Evolutionary conservation across 2,888 invertebrate genomes (phyloP), one percentile per base, ranked within the genome.

Genomic region (Ecliptopera silaceata): DNA sequence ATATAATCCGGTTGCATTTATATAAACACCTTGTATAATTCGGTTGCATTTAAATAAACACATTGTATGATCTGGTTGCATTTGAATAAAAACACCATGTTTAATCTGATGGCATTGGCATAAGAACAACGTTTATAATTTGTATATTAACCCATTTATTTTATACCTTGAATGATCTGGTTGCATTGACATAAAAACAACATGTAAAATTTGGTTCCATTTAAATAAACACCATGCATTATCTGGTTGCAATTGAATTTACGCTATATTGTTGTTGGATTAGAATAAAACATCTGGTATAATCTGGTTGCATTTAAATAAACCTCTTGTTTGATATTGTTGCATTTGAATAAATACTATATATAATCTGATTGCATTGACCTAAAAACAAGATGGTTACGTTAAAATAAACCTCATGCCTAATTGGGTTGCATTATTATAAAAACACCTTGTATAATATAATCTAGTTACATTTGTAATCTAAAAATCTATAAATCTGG

Each of bases 201-300:
- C 29, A 8, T 29, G 29, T 29, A 32, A 4, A 12, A 32, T 32
- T 12, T 12, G n/a, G n/a, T 31, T 8, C 5, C 31, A 22, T 22
- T 22, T 22, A 10, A 45, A n/a, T 32, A 42, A 50, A 42, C 50
- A 43, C n/a, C 34, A 13, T 50, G 13, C 34, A 50, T 32, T 12
- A 12, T 36, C 8, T 36, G 15, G 36, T 15, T 36, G 36, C 15
- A 34, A 15, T 15, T 15, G 8, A 8, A 34, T 1, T 1, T 26
- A 22, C 22, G 4, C 8, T 26, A 26, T 26, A 26, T 6, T 4
- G 1, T 36, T 2, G 36, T 13, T 34, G 36, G 8, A 36, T 36
- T 15, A 8, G 10, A 15, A 36, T 10, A 22, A 18, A 36, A 34
- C 34, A 34, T 8, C 34, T 2, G 12, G 34, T 34, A 34, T 34